phyloP scores from a whole-genome alignment of 2,113 vertebrate genomes.

The Erinaceus europaeus region DNA sequence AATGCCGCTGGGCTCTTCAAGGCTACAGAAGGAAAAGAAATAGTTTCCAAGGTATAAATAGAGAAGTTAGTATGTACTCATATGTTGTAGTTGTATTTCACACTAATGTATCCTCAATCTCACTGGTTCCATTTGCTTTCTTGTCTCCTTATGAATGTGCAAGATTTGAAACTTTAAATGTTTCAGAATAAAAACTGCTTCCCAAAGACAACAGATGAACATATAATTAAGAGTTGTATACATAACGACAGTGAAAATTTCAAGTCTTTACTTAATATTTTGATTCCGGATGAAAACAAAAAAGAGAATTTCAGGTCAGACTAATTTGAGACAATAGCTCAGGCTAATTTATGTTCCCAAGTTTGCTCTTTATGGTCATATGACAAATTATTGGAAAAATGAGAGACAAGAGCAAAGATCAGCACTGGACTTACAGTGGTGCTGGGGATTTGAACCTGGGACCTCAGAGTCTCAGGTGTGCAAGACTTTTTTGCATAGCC shows the following conservation, averaged over 20 bases:
- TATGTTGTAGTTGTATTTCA: neutral
- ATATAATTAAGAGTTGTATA: neutral
- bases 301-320: neutral
- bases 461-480: too few species aligned
- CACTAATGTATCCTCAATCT: neutral
- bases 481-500: too few species aligned
- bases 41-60: constrained; percentile 60
- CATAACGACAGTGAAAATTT: neutral
- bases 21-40: constrained; percentile 83
- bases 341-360: neutral
- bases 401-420: too few species aligned
- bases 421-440: too few species aligned
- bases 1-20: constrained; percentile 96
- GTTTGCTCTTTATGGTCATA: neutral
- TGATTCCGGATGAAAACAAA: too few species aligned
- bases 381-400: neutral
- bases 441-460: too few species aligned
- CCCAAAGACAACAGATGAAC: constrained; percentile 16
- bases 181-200: constrained; percentile 17
- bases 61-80: constrained; percentile 14
- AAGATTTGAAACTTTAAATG: constrained; percentile 1
- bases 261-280: too few species aligned
- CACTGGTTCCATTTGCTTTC: constrained; percentile 11
- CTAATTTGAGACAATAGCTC: neutral
- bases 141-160: neutral